phyloP scores from a whole-genome alignment of 2,888 invertebrate genomes.

The Brachylomia viminalis region DNA sequence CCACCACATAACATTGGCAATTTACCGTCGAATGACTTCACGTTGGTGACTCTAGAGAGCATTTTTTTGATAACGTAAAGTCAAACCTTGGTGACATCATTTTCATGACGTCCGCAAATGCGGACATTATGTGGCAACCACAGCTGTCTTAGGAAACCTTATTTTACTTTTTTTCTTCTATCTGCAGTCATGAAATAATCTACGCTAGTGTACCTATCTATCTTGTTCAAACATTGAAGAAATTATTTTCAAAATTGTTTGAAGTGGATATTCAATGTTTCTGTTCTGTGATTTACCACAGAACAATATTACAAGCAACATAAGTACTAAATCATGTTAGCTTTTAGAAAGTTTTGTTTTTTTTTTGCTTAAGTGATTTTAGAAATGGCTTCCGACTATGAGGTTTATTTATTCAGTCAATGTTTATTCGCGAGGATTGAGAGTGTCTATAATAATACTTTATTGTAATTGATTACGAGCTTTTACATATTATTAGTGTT shows the following conservation, averaged over 20 bases:
- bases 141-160: background rate
- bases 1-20: no score
- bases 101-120: background rate
- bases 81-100: background rate
- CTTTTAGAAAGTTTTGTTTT: conserved; percentile 32
- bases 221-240: background rate
- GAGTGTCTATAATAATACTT: background rate
- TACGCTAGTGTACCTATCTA: background rate
- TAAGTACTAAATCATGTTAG: conserved; percentile 55
- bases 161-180: no score
- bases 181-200: background rate
- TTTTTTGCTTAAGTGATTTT: background rate
- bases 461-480: background rate
- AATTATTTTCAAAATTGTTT: background rate
- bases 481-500: background rate
- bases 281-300: background rate
- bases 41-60: background rate
- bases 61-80: background rate
- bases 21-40: no score
- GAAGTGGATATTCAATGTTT: background rate
- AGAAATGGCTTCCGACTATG: conserved; percentile 5
- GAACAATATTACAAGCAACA: conserved; percentile 44
- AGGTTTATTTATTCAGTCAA: conserved; percentile 19
- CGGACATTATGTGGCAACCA: background rate
- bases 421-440: background rate